Evolutionary conservation across 2,113 vertebrate species (phyloP), one percentile per base, ranked within the genome.

Genomic region (Psettodes erumei): DNA sequence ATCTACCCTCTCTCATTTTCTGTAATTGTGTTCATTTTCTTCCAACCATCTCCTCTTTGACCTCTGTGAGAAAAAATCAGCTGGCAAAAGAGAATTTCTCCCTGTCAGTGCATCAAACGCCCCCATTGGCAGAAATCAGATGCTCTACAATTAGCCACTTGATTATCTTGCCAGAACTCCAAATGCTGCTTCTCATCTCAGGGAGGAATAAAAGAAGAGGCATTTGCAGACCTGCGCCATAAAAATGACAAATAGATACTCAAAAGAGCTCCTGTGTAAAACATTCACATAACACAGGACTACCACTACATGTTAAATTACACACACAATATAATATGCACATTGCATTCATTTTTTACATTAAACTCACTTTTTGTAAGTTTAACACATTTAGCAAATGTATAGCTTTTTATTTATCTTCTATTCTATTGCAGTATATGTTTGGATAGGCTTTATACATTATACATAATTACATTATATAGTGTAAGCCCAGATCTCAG

Each of bases 61-160:
- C 83, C 77, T 83, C 77, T 0, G n/a, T 37, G 63, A n/a, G n/a
- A 54, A 77, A 83, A 84, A 75, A 87, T 77, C 69, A 71, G n/a
- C 25, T 1, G 19, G 38, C 32, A 78, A 82, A 83, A 86, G 42
- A 81, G 58, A 56, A 80, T 86, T 80, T 84, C 55, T 77, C 54
- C 53, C 67, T 86, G 61, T 55, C 63, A 74, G 70, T 8, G 11
- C 69, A 81, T 89, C 70, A 83, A 84, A 84, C 71, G 55, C 81
- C 79, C 73, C 76, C 74, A 35, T 40, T 77, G 79, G 79, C 79
- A 88, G 73, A 90, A 83, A 85, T 91, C 79, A 87, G 61, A 77
- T 21, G 25, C 64, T 79, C 68, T 30, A 87, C 85, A 90, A 88
- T 90, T 89, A 89, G 75, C 84, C 87, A 86, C 75, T 89, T 89